Percentiles rank a stretch among this genome's conserved stretches.
Conservation (phyloP, 2,888 invertebrate species). For the Fragum sueziense region DNA sequence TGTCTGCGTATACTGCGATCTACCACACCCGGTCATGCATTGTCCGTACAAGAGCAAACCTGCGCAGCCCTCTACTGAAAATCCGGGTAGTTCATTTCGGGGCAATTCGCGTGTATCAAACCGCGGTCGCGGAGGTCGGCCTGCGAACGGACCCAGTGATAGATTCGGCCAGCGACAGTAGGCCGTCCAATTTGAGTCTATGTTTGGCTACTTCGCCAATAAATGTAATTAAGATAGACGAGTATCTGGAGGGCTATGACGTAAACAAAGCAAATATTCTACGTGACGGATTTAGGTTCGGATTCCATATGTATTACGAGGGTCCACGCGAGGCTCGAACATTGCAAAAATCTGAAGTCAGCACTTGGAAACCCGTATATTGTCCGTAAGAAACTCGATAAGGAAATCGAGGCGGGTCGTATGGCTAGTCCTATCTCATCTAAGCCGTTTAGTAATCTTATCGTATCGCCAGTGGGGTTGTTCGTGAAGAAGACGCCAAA, state of each 20-base stretch:
- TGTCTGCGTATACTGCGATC: not conserved
- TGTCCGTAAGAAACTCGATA: slow-evolving; percentile 2
- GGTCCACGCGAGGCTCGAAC: slow-evolving; percentile 26
- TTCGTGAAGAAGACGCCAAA: slow-evolving; percentile 28
- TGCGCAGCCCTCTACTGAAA: no score
- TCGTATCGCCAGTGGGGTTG: slow-evolving; percentile 27
- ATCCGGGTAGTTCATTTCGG: no score
- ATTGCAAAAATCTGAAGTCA: no score
- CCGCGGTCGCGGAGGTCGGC: no score
- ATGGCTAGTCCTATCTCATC: slow-evolving; percentile 21
- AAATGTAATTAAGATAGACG: not conserved
- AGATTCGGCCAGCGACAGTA: no score
- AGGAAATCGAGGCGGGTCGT: slow-evolving; percentile 25
- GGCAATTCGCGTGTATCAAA: no score
- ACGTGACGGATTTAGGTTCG: slow-evolving; percentile 17
- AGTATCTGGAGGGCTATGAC: not conserved
- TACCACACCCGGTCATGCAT: no score
- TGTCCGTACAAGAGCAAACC: no score
- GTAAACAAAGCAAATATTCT: not conserved
- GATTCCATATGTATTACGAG: slow-evolving; percentile 20
- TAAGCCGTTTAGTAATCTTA: slow-evolving; percentile 2
- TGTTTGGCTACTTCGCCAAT: slow-evolving; percentile 6
- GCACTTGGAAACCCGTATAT: slow-evolving; percentile 6
- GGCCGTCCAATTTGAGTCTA: no score
- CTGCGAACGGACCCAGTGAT: no score